Evolutionary conservation across 2,888 invertebrate species (phyloP), one percentile per base, ranked within the genome.

Genomic region (Tupiocoris notatus): DNA sequence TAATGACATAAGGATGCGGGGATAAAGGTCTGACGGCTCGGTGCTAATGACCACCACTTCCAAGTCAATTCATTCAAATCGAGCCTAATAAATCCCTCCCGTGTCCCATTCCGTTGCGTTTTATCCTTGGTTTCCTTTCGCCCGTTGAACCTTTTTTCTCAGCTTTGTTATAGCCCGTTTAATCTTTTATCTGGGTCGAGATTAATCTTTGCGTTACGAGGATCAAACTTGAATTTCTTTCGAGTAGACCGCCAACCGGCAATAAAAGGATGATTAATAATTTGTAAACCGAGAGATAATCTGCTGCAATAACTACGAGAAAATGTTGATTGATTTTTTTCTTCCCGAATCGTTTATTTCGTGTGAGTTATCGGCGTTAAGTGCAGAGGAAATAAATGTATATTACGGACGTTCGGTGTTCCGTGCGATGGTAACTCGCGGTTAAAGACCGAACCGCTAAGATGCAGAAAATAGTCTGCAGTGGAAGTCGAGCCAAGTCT

Each of bases 61-160:
- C 75, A 20, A 65, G 66, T 66, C 75, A 59, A 75, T 75, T 75
- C 75, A 75, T 75, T 75, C 75, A 66, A 75, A 75, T 75, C 61
- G 66, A 66, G 58, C 25, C 66, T 65, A 57, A 73, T 73, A 73
- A 73, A 73, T 73, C 62, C 39, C 39, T 39, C 39, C 39, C 3
- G 12, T 39, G 39, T 39, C 39, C 39, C 39, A 39, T 12, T 39
- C 39, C 39, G n/a, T n/a, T n/a, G n/a, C n/a, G n/a, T n/a, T n/a
- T n/a, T n/a, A 39, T 39, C 39, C 39, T 39, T 7, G 6, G 39
- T 39, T 39, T 39, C 39, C 39, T 12, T 39, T 39, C 3, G 12
- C 39, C 39, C 3, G 39, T 39, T 7, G 12, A 7, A 7, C 39
- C 39, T 12, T 39, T 39, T 39, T 39, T 39, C n/a, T 39, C 3